Conservation (phyloP, 2,888 invertebrate genomes). For the Synanthedon vespiformis region DNA sequence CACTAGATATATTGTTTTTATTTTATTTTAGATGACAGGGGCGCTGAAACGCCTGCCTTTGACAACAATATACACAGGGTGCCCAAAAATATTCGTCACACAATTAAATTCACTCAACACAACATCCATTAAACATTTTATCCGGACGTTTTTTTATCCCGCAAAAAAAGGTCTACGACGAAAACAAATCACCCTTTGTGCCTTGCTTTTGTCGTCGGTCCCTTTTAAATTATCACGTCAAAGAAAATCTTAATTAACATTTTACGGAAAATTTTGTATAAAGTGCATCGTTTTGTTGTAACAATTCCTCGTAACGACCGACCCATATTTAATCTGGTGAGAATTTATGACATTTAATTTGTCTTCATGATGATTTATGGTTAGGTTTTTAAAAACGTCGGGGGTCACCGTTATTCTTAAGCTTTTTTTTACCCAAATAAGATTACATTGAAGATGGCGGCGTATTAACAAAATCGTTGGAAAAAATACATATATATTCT, state of each 20-base stretch:
- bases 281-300: slow-evolving; percentile 9
- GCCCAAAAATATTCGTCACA: slow-evolving; percentile 5
- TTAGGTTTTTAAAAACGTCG: not conserved
- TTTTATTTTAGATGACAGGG: not conserved
- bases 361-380: not conserved
- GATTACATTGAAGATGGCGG: no score
- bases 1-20: not conserved
- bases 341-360: not conserved
- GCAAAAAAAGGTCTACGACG: slow-evolving; percentile 17
- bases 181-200: slow-evolving; percentile 34
- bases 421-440: no score
- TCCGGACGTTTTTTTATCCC: slow-evolving; percentile 10
- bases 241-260: slow-evolving; percentile 12
- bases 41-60: not conserved
- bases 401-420: no score
- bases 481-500: no score
- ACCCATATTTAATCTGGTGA: not conserved
- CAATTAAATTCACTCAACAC: slow-evolving; percentile 32
- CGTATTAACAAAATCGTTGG: no score
- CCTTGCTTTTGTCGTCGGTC: slow-evolving; percentile 19
- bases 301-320: slow-evolving; percentile 3
- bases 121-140: slow-evolving; percentile 14
- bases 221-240: slow-evolving; percentile 21
- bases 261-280: slow-evolving; percentile 4
- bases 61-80: not conserved